phyloP scores from a whole-genome alignment of 2,888 invertebrate genomes.

The Drosophila lacicola region DNA sequence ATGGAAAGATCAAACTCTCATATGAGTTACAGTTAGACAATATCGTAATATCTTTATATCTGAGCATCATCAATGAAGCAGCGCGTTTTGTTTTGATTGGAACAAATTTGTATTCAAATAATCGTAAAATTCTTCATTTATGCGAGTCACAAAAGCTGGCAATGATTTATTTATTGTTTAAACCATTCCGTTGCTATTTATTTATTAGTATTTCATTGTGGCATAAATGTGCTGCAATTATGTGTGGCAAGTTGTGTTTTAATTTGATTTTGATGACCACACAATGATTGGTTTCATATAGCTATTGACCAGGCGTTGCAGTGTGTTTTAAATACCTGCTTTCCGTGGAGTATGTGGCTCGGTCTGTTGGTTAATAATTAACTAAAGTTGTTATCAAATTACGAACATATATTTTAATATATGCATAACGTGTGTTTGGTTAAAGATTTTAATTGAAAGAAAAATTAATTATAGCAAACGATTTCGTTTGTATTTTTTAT shows the following conservation, averaged over 20 bases:
- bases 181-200: slow-evolving; percentile 31
- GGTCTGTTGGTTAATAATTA: background rate
- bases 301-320: background rate
- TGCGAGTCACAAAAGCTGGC: slow-evolving; percentile 36
- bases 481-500: too few species aligned
- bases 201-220: slow-evolving; percentile 66
- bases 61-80: slow-evolving; percentile 4
- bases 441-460: background rate
- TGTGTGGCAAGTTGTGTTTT: slow-evolving; percentile 35
- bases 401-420: background rate
- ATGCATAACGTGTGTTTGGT: background rate
- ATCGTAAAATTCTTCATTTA: slow-evolving; percentile 29
- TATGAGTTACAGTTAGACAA: slow-evolving; percentile 31
- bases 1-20: slow-evolving; percentile 29
- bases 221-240: slow-evolving; percentile 39
- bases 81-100: slow-evolving; percentile 53
- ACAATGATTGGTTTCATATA: slow-evolving; percentile 5
- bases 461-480: background rate
- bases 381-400: background rate
- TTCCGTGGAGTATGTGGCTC: background rate
- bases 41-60: slow-evolving; percentile 41
- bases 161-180: slow-evolving; percentile 59
- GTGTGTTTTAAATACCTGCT: background rate
- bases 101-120: slow-evolving; percentile 30
- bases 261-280: slow-evolving; percentile 35